Evolutionary conservation across 2,888 invertebrate genomes (phyloP).

Genomic region (Rhyacophila evoluta): DNA sequence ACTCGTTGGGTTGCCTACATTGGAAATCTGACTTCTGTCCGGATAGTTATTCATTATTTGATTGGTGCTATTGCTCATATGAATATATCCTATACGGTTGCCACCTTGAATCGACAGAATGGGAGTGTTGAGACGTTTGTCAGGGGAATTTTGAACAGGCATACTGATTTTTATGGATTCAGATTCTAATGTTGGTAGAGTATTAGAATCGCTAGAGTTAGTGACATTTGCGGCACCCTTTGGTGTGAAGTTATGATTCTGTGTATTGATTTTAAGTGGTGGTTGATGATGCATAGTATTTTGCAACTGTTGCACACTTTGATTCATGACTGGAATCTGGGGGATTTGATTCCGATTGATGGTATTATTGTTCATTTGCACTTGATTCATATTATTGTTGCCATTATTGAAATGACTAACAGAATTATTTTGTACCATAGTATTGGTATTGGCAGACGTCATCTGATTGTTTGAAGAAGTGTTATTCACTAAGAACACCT

Average conservation of each 20-base stretch:
- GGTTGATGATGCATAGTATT: conserved; percentile 30
- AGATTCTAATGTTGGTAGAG: conserved; percentile 27
- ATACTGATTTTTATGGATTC: conserved; percentile 28
- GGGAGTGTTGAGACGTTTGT: conserved; percentile 43
- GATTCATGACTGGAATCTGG: conserved; percentile 37
- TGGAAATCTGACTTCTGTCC: conserved; percentile 61
- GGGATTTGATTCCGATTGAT: conserved; percentile 35
- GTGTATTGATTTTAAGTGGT: not conserved
- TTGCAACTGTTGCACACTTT: conserved; percentile 33
- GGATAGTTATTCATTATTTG: conserved; percentile 68
- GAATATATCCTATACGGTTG: conserved; percentile 67
- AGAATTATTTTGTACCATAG: conserved; percentile 28
- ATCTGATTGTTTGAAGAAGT: conserved; percentile 26
- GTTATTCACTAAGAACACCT: conserved; percentile 49
- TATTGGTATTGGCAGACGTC: not conserved
- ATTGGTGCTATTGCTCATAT: conserved; percentile 66
- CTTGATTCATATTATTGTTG: conserved; percentile 40
- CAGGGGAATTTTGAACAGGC: conserved; percentile 31
- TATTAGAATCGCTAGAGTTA: conserved; percentile 23
- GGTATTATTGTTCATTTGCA: conserved; percentile 43
- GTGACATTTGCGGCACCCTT: not conserved
- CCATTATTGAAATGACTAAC: not conserved
- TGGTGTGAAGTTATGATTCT: not conserved
- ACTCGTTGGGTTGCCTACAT: conserved; percentile 25
- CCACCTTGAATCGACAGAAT: conserved; percentile 61